These are phyloP conservation scores for Athalia circularis DNA, from an alignment of 2,888 invertebrate genomes.

Conservation along the genomic window DNA sequence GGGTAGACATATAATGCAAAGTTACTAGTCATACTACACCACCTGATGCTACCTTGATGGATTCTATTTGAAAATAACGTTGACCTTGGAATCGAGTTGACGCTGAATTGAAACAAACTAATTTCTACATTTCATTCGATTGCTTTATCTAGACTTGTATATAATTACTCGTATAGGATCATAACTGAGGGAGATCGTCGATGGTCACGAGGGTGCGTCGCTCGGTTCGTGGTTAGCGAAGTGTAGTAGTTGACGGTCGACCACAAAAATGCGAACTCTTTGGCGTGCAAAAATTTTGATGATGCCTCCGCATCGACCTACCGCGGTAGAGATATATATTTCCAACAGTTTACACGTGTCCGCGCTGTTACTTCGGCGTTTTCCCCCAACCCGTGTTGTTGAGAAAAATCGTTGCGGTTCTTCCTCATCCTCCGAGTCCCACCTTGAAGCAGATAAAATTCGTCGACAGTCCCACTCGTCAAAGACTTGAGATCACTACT, in stretches of 20 bases:
- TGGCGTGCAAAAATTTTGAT: background rate
- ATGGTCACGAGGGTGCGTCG: background rate
- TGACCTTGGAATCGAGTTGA: conserved; percentile 17
- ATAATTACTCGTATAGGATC: no score
- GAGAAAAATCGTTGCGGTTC: background rate
- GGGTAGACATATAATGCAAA: background rate
- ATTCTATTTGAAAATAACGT: background rate
- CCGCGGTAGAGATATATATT: background rate
- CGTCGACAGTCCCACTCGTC: background rate
- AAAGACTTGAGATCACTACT: background rate
- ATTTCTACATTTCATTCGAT: conserved; percentile 22
- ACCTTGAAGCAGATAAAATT: no score
- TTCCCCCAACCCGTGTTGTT: background rate
- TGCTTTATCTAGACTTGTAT: background rate
- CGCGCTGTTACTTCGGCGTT: background rate
- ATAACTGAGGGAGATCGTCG: background rate
- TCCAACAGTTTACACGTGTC: background rate
- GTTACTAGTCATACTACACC: no score
- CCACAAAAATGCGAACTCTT: background rate
- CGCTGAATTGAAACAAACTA: conserved; percentile 15
- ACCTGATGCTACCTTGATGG: background rate
- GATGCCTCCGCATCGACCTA: background rate
- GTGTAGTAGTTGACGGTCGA: background rate
- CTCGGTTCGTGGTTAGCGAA: background rate
- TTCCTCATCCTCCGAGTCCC: no score